Evolutionary conservation across 2,888 invertebrate species (phyloP), one percentile per base, ranked within the genome.

Genomic region (Eupithecia insigniata): DNA sequence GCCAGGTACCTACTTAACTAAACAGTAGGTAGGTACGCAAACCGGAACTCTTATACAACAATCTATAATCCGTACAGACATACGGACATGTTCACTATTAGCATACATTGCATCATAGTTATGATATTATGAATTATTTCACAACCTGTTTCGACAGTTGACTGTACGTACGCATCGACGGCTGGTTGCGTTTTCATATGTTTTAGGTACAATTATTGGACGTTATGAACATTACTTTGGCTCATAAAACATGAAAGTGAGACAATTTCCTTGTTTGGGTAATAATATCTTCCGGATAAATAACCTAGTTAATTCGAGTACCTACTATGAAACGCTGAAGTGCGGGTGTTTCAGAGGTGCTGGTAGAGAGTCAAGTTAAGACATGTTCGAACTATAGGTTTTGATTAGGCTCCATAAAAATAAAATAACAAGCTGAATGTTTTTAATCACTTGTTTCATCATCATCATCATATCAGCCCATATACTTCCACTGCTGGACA

Each of bases 101-200:
- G 39, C 64, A 60, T 74, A n/a, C 34, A 65, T 78, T 75, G 75
- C 78, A 72, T 78, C 76, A 78, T 65, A 55, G 46, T 55, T 75
- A 34, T 36, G 36, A n/a, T 75, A 76, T 76, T 74, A 75, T 74
- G 69, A 71, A 75, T 78, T 74, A 70, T 64, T 68, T 71, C 43
- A 70, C 66, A 72, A 74, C 76, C 69, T 60, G 76, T 76, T 76
- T 72, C 69, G 75, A 73, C 74, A 70, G 32, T 74, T 66, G 55
- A 69, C 65, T 51, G 26, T 64, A 58, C 34, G 26, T 64, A 58
- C 34, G 16, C 28, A 60, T 60, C 16, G 70, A 18, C 30, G 18
- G 34, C n/a, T 60, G 43, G 14, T 46, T 61, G 22, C 18, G 10
- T 61, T 64, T 36, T 26, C n/a, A n/a, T 69, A 26, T 34, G 6